Base-by-base conservation (phyloP, 2,797 vertebrate species). In the Clarias pachynema region DNA sequence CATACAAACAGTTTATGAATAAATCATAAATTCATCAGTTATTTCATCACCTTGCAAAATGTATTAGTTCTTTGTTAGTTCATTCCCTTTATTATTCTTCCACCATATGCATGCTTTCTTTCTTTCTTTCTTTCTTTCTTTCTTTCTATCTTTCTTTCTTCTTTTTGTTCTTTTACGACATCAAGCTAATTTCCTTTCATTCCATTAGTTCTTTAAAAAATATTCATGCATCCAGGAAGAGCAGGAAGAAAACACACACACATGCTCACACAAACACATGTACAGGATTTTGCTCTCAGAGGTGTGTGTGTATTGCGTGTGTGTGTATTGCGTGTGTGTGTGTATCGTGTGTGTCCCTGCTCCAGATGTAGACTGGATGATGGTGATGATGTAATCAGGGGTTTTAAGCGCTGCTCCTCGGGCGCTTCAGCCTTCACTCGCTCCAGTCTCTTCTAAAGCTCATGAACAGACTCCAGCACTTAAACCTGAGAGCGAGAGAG, bases 391-490 rank as follows among this genome's bases (percentile, higher is more conserved):
- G 84, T 72, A 85, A 77, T 65, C 5, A 5, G 20, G 16, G 84
- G 2, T 57, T 81, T 77, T 57, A 75, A 66, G 79, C 40, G 49
- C 40, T 60, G 37, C 15, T 75, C 69, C 69, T 75, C 79, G 7
- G 24, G 60, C 60, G 8, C 70, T 82, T 79, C 44, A 87, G 88
- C 83, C 86, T 85, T 88, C 85, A 89, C 89, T 91, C 90, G 91
- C 92, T 86, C 89, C 91, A 92, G 84, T 91, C 84, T 82, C 84
- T 81, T 92, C 85, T 88, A 68, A 81, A 87, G 89, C 93, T 66
- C 91, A 92, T 79, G 87, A 89, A 90, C 91, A 91, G 90, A 91
- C 89, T 90, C 83, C 90, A 92, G 85, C 87, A 83, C 88, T 94
- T 89, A 92, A 85, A 69, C 89, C 40, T 26, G 6, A 18, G 63